Evolutionary conservation across 92 coral and sea anemone species (phyloP), one percentile per base, ranked within the genome.

Genomic region (Meandrina meandrites): DNA sequence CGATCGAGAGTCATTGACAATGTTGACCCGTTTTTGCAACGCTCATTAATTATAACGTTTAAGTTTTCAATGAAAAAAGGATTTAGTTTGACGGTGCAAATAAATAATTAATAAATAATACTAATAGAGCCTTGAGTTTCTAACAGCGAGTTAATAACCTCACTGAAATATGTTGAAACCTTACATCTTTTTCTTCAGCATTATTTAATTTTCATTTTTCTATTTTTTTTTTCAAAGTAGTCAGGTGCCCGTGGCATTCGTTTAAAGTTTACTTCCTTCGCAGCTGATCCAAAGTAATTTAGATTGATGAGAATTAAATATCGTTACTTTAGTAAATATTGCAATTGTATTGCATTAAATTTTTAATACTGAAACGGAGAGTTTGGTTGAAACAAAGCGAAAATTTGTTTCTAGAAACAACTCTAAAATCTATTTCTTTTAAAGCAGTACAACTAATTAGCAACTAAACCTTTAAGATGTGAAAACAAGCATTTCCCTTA

Each of bases 31-130:
- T 60, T 60, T 60, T 45, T 42, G 32, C 36, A 37, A 30, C 81
- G 81, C 35, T 77, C 81, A 77, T 72, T 72, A 72, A n/a, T n/a
- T n/a, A n/a, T n/a, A n/a, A 72, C 47, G 42, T 72, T 24, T 28
- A 35, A 8, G 48, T n/a, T 72, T 72, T 72, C 24, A 35, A 37
- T 21, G 15, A 36, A 18, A 36, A 64, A 9, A 18, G 36, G 36
- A 72, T 24, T 15, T 16, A 70, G 8, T 70, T 70, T 14, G 53
- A 35, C 16, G 17, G 4, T 30, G 19, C 80, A 47, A 28, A 51
- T 77, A 48, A 77, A 77, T 77, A 77, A 47, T 77, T 77, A 48
- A 77, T 1, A 77, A 48, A 77, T 1, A 77, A 77, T 17, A 30
- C 15, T 7, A 51, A 53, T n/a, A 11, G 14, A 64, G 31, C 34